Evolutionary conservation across 2,888 invertebrate species (phyloP).

Genomic region (Cyclophora albipunctata): DNA sequence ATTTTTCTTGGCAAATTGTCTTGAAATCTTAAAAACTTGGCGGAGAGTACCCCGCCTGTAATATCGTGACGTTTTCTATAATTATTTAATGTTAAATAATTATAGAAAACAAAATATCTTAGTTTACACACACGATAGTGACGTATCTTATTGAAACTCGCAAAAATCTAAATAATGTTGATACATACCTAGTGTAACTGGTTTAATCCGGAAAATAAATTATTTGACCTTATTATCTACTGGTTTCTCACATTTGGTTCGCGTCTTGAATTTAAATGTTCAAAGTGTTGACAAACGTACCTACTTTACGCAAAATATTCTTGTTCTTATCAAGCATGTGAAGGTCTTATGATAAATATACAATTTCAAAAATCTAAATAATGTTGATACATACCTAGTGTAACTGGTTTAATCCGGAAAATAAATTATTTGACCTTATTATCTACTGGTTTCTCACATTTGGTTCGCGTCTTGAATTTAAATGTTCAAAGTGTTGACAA

Average conservation of each 20-base stretch:
- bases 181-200: conserved; percentile 28
- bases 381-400: conserved; percentile 14
- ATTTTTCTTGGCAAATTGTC: too few species aligned
- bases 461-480: conserved; percentile 12
- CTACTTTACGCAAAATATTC: conserved; percentile 14
- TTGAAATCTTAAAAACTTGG: too few species aligned
- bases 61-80: too few species aligned
- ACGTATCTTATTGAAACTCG: too few species aligned
- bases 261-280: conserved; percentile 9
- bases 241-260: conserved; percentile 33
- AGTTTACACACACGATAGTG: too few species aligned
- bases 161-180: conserved; percentile 2
- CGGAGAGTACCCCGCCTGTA: too few species aligned
- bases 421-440: conserved; percentile 42
- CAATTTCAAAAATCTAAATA: conserved; percentile 1
- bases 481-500: conserved; percentile 18
- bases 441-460: conserved; percentile 36
- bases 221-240: conserved; percentile 43
- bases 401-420: conserved; percentile 40
- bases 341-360: conserved; percentile 28
- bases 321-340: conserved; percentile 34
- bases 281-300: conserved; percentile 17
- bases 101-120: too few species aligned
- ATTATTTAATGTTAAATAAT: too few species aligned
- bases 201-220: conserved; percentile 34